phyloP scores from a whole-genome alignment of 2,797 vertebrate genomes.

The Hylomyscus alleni region DNA sequence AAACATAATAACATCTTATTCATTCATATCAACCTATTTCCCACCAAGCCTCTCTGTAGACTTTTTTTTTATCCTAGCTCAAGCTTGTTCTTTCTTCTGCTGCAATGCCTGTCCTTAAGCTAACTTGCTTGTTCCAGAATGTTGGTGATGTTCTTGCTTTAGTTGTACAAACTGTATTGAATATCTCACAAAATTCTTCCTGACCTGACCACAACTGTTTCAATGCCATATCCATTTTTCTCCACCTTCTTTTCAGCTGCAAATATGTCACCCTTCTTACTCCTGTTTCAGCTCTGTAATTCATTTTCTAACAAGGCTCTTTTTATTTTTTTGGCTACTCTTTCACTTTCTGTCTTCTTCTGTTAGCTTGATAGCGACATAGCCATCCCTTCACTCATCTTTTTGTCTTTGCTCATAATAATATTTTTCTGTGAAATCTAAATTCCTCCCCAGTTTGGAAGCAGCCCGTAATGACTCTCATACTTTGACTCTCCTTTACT shows the following conservation, averaged over 20 bases:
- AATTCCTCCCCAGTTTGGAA: background rate
- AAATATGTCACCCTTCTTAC: background rate
- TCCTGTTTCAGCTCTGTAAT: background rate
- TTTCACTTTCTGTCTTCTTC: background rate
- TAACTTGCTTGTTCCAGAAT: background rate
- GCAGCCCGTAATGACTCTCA: too few species aligned
- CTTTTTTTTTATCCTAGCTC: background rate
- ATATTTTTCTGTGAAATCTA: background rate
- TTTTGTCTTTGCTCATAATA: background rate
- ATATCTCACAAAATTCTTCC: background rate
- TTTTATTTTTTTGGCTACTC: background rate
- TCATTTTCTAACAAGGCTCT: background rate
- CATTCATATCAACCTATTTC: background rate
- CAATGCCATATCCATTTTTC: background rate
- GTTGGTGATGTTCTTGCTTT: background rate
- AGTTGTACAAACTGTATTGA: too few species aligned
- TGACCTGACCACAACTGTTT: background rate
- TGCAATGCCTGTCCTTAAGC: background rate
- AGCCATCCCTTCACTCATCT: background rate
- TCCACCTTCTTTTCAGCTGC: background rate
- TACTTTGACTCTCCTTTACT: background rate
- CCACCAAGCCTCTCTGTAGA: background rate
- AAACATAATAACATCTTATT: background rate
- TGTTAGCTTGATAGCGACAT: background rate
- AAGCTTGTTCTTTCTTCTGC: background rate